phyloP scores from a whole-genome alignment of 2,888 invertebrate genomes.

The Rhodophaea formosa region DNA sequence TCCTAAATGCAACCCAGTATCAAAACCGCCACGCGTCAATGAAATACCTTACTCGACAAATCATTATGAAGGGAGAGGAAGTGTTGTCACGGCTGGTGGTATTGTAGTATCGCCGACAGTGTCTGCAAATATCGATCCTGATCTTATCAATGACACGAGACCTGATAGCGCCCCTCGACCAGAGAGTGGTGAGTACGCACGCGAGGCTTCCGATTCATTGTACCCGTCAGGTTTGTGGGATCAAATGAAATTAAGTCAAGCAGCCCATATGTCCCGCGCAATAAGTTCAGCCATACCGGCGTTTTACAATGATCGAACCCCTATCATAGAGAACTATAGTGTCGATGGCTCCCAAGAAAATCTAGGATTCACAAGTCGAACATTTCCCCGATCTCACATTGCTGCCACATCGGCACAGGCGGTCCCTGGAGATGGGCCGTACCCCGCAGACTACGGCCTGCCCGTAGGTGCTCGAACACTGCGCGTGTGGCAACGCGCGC shows the following conservation, averaged over 20 bases:
- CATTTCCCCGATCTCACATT: conserved; percentile 80
- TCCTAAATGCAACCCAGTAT: conserved; percentile 83
- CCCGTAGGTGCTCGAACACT: conserved; percentile 89
- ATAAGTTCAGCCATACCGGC: conserved; percentile 80
- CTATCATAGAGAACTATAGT: conserved; percentile 85
- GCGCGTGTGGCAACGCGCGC: conserved; percentile 93
- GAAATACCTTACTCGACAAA: conserved; percentile 86
- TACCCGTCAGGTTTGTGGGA: conserved; percentile 92
- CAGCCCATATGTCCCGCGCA: conserved; percentile 80
- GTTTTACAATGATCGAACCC: conserved; percentile 87
- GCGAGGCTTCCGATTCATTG: conserved; percentile 86
- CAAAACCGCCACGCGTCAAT: conserved; percentile 86
- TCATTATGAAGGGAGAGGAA: conserved; percentile 85
- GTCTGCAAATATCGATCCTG: conserved; percentile 89
- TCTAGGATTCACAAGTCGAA: conserved; percentile 82
- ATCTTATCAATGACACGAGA: conserved; percentile 91
- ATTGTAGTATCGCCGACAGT: conserved; percentile 88
- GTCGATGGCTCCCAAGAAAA: conserved; percentile 83
- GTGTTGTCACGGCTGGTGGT: conserved; percentile 82
- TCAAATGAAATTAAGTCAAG: conserved; percentile 75
- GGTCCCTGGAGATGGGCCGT: conserved; percentile 78
- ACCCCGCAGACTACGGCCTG: conserved; percentile 90
- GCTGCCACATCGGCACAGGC: conserved; percentile 67
- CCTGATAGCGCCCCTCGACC: conserved; percentile 82
- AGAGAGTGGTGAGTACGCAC: conserved; percentile 89